Conservation (phyloP, 2,113 vertebrate genomes). For the Illadopsis cleaveri region DNA sequence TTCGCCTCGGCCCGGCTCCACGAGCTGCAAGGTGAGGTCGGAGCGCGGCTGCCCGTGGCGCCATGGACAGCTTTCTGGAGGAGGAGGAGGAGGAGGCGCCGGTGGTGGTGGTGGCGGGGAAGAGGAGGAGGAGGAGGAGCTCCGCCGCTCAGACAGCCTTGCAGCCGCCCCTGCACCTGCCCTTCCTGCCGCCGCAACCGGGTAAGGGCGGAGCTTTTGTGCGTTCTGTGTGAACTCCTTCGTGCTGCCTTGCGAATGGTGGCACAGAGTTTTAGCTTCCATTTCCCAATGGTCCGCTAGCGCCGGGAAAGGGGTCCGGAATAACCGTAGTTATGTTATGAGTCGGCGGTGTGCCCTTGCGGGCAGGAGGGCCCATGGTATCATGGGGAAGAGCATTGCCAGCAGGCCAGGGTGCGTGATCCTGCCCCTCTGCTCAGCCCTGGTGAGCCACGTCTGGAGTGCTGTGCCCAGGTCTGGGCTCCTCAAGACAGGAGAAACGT, state of each 20-base stretch:
- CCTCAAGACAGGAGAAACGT: background rate
- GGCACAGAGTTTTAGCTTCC: slow-evolving; percentile 80
- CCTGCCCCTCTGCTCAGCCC: background rate
- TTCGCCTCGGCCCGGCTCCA: background rate
- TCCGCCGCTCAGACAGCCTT: fast-evolving
- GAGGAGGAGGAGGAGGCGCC: background rate
- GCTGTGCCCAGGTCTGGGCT: background rate
- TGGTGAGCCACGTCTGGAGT: background rate
- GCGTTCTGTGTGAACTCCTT: slow-evolving; percentile 62
- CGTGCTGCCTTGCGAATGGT: slow-evolving; percentile 73
- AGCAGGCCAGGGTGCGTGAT: background rate
- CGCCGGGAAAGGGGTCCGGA: background rate
- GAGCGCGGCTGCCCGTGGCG: background rate
- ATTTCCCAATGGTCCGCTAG: slow-evolving; percentile 73
- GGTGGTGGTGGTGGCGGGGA: background rate
- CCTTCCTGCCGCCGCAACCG: background rate
- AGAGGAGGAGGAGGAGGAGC: background rate
- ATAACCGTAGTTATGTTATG: background rate
- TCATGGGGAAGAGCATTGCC: no score
- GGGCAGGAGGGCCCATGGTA: background rate
- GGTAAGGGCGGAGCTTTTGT: background rate
- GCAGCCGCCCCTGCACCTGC: background rate
- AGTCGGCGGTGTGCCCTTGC: background rate
- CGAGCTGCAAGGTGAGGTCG: background rate
- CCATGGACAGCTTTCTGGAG: background rate